These are phyloP conservation scores for Ceratothoa steindachneri DNA, from an alignment of 2,888 invertebrate genomes.

Conservation along the genomic window DNA sequence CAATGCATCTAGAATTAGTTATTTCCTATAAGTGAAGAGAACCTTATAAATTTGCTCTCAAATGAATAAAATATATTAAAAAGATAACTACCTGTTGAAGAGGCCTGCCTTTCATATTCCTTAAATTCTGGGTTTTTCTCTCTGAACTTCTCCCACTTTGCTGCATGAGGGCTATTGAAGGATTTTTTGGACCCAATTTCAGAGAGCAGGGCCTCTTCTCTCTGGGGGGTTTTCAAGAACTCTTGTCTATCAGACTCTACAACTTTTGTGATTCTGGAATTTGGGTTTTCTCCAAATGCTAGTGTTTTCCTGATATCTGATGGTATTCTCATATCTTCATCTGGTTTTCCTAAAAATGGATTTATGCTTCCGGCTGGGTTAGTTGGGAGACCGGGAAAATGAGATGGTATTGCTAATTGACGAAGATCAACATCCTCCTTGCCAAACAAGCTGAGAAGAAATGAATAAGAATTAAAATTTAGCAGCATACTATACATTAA, in stretches of 20 bases:
- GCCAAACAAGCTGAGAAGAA: constrained; percentile 39
- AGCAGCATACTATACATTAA: too few relatives aligned
- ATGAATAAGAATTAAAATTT: too few relatives aligned
- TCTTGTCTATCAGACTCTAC: neutral
- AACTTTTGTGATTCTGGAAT: neutral
- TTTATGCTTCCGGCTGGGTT: constrained; percentile 7
- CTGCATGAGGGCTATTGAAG: constrained; percentile 41
- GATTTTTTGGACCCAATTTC: constrained; percentile 16
- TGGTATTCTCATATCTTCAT: constrained; percentile 4
- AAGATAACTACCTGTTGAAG: constrained; percentile 13
- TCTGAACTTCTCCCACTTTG: constrained; percentile 51
- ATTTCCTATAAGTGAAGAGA: too few relatives aligned
- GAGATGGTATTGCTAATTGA: constrained; percentile 24
- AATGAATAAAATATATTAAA: neutral
- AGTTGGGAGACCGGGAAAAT: neutral
- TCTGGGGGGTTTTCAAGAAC: neutral
- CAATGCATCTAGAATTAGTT: too few relatives aligned
- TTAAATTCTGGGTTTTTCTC: constrained; percentile 50
- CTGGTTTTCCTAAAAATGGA: neutral
- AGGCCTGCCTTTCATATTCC: constrained; percentile 38
- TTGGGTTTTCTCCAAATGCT: neutral
- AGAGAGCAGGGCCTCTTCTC: neutral
- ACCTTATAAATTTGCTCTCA: too few relatives aligned
- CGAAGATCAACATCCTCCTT: constrained; percentile 46
- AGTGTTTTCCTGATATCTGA: neutral